Evolutionary conservation across 2,797 vertebrate genomes (phyloP), one percentile per base, ranked within the genome.

Genomic region (Hirundo rustica): DNA sequence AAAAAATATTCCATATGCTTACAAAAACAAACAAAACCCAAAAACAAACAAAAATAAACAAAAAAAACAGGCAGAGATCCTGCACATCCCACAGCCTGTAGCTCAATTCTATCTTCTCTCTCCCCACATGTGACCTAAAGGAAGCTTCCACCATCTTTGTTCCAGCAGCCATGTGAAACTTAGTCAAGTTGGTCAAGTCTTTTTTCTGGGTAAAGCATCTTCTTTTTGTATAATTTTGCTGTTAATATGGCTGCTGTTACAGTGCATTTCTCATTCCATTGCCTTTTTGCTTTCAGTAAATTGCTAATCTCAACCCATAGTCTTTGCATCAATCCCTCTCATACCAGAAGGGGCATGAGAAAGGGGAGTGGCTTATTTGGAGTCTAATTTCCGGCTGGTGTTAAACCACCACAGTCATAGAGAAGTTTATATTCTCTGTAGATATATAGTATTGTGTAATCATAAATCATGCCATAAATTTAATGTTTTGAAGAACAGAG

Each of bases 311-410:
- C 21, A 32, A 53, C 27, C 14, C 22, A 26, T 14, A 61, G 6
- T 9, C n/a, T 53, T 44, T 45, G 57, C 5, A 38, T 53, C 27
- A 11, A 7, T 61, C 32, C 14, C 11, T 45, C 17, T 53, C 27
- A 30, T 22, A 32, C 4, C 1, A 2, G 4, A 45, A 44, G 14
- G 9, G 26, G 14, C 0, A 0, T 36, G 57, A 19, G 10, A 71
- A 61, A 51, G 13, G 26, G 4, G 17, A 50, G 11, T 30, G 26
- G 26, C 32, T 61, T 44, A 26, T 70, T 60, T 70, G 38, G 5
- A 44, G 26, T 36, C 14, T 70, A 44, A 51, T 70, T 81, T 61
- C 38, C 4, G 2, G 11, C 8, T 21, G 32, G 15, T 70, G 17
- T 51, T 36, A 61, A 44, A 61, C 13, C 13, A 20, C 26, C 13